These are phyloP conservation scores for Drosophila burlai DNA, from an alignment of 1,140 invertebrate species.

Conservation along the genomic window DNA sequence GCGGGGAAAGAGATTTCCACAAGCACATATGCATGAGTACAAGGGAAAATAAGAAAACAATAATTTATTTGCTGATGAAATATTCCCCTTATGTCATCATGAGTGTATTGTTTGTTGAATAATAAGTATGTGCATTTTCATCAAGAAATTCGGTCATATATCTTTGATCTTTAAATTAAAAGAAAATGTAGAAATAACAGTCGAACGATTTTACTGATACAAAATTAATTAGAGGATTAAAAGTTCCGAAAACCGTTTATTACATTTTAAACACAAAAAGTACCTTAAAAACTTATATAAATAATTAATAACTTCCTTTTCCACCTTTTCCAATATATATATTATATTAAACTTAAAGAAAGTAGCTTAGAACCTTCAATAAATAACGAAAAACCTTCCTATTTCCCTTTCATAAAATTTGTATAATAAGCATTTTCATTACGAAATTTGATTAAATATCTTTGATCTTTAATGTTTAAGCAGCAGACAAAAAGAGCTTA, in stretches of 20 bases:
- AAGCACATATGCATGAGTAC: not conserved
- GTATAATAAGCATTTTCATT: too few relatives aligned
- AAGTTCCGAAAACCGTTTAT: not conserved
- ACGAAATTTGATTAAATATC: too few relatives aligned
- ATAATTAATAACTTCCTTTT: too few relatives aligned
- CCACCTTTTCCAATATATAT: too few relatives aligned
- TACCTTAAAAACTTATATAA: not conserved
- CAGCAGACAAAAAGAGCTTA: too few relatives aligned
- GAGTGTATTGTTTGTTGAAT: constrained; percentile 4
- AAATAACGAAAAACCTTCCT: too few relatives aligned
- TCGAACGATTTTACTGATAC: too few relatives aligned
- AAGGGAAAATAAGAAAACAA: constrained; percentile 10
- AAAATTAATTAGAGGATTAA: too few relatives aligned
- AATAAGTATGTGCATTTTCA: not conserved
- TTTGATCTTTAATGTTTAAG: too few relatives aligned
- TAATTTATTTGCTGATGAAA: constrained; percentile 2
- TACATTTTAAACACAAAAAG: not conserved
- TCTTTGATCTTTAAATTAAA: not conserved
- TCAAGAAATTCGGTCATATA: not conserved
- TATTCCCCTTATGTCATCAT: constrained; percentile 3
- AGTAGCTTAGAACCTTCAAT: too few relatives aligned
- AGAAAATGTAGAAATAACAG: not conserved
- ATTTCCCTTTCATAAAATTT: too few relatives aligned
- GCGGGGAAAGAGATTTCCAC: constrained; percentile 12
- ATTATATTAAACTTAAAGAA: too few relatives aligned